Percentiles rank a stretch among this genome's conserved stretches.
phyloP scores from a whole-genome alignment of 1,140 invertebrate species.

The Cyclargus thomasi region DNA sequence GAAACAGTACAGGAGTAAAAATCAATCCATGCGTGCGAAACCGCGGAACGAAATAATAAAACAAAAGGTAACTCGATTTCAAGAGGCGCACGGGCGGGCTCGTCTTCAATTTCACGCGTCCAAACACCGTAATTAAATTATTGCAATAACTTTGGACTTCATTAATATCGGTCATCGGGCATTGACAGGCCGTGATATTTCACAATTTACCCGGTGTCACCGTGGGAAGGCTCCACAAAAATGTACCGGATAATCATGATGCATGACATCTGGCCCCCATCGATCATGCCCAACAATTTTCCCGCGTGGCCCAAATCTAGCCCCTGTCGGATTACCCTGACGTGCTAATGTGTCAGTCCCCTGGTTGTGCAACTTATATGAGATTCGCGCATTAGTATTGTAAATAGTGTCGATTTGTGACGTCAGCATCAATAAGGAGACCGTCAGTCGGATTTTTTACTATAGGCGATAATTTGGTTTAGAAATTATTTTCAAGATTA shows the following conservation, averaged over 20 bases:
- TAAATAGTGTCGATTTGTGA: constrained; percentile 5
- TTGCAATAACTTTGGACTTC: constrained; percentile 15
- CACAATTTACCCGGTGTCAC: constrained; percentile 29
- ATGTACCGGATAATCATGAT: constrained; percentile 44
- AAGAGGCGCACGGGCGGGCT: not conserved
- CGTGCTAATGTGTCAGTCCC: constrained; percentile 49
- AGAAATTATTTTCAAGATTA: too few species aligned
- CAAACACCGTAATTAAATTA: constrained; percentile 16
- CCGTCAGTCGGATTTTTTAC: not conserved
- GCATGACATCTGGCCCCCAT: constrained; percentile 53
- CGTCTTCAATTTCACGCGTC: constrained; percentile 11
- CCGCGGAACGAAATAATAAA: not conserved
- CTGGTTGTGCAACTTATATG: constrained; percentile 32
- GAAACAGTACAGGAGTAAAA: not conserved
- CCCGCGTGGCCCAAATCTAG: constrained; percentile 46
- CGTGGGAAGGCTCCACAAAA: constrained; percentile 31
- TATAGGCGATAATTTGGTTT: too few species aligned
- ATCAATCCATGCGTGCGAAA: not conserved
- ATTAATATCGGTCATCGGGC: constrained; percentile 20
- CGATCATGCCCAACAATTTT: constrained; percentile 62
- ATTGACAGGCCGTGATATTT: constrained; percentile 32
- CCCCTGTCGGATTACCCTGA: constrained; percentile 44
- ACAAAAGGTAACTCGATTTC: not conserved
- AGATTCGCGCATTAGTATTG: not conserved
- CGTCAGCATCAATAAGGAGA: not conserved